A percentile compares a stretch with the other conserved stretches of the same genome.
Evolutionary conservation across 2,888 invertebrate genomes (phyloP).

Genomic region (Erpobdella octoculata): DNA sequence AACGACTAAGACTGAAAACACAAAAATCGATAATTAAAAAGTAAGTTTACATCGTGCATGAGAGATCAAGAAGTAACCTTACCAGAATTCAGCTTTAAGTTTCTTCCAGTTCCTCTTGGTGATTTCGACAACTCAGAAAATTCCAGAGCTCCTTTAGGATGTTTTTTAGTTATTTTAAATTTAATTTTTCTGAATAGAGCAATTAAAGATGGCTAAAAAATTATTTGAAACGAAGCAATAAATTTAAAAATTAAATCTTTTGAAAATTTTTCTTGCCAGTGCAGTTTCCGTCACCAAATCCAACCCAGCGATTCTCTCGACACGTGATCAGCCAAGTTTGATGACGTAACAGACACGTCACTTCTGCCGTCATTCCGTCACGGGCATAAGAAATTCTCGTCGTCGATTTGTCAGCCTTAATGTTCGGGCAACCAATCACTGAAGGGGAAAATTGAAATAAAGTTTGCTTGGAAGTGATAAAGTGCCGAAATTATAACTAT

Average conservation of each 20-base stretch:
- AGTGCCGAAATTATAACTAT: too few relatives aligned
- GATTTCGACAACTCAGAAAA: neutral
- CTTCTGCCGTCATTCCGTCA: slow-evolving; percentile 9
- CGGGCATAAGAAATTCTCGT: neutral
- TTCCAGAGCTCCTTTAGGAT: slow-evolving; percentile 1
- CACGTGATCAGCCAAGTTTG: slow-evolving; percentile 20
- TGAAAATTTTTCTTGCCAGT: neutral
- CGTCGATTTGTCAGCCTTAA: slow-evolving; percentile 18
- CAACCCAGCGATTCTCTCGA: slow-evolving; percentile 12
- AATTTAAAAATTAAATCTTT: too few relatives aligned
- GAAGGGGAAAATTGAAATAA: too few relatives aligned
- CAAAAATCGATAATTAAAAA: neutral
- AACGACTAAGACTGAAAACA: slow-evolving; percentile 28
- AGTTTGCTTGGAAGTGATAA: too few relatives aligned
- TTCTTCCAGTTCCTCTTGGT: neutral
- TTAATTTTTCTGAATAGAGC: too few relatives aligned
- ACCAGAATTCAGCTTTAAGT: slow-evolving; percentile 10
- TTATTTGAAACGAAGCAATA: too few relatives aligned
- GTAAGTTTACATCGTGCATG: neutral
- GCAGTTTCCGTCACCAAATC: slow-evolving; percentile 9
- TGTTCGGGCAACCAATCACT: slow-evolving; percentile 22
- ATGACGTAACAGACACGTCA: slow-evolving; percentile 26
- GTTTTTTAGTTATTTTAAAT: too few relatives aligned
- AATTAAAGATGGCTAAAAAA: too few relatives aligned
- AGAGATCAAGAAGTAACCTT: too few relatives aligned